Evolutionary conservation across 23 tunicate genomes (phyloP), one percentile per base, ranked within the genome.

Genomic region (Trididemnum miniatum): DNA sequence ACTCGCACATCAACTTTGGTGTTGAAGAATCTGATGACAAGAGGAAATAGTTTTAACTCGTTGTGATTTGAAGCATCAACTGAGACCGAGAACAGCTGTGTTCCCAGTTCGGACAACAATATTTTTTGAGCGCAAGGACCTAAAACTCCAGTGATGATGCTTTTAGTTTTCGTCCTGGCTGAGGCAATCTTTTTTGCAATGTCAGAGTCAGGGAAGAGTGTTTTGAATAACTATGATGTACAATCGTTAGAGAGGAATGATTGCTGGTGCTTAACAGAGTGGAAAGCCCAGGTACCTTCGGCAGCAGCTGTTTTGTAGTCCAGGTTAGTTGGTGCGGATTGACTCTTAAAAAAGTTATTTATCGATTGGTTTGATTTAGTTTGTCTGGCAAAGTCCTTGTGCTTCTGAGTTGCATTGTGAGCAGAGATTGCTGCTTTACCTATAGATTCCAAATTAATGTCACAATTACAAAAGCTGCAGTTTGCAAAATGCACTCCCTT

Each of bases 261-360:
- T 31, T 67, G 85, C 78, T 82, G 85, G 40, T 38, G 78, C 71
- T 82, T 82, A 36, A 82, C 65, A 82, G 78, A 40, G 62, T 82
- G 78, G 65, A 82, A 71, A 71, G 85, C 85, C 80, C 78, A 80
- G 78, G 85, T 82, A 82, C 85, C 65, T 36, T 82, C 78, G n/a
- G 77, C 85, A 82, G 85, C 85, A 82, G 85, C 85, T 82, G 85
- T 51, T 76, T 82, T 82, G 84, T 63, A 80, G 82, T 77, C 82
- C 51, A 36, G 49, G 82, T 51, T 52, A 35, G 82, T 77, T 77
- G 82, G 82, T 77, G 82, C 82, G 26, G 67, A 77, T 77, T 37
- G 82, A 52, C 82, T 74, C 35, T 29, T 74, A 59, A 74, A 74
- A 39, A 74, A 74, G 35, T 22, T 40, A 37, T 37, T 74, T 37